These are phyloP conservation scores for Orthonyx spaldingii DNA, from an alignment of 2,113 vertebrate species.

Conservation along the genomic window DNA sequence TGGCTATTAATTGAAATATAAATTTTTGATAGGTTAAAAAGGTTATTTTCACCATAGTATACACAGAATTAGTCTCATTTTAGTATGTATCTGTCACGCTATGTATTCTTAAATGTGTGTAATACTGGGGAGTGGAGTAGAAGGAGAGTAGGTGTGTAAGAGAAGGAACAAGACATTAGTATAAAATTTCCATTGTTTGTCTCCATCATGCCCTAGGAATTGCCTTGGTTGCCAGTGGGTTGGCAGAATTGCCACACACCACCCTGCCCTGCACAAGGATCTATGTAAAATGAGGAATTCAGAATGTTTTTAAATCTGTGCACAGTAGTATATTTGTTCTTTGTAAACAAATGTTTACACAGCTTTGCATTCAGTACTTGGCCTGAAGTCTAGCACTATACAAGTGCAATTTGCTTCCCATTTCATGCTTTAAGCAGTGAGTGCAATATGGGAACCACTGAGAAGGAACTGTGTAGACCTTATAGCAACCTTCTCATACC, in stretches of 20 bases:
- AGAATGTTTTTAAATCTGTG: neutral
- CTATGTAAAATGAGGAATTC: neutral
- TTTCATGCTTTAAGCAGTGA: neutral
- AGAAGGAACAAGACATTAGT: neutral
- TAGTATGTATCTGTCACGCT: neutral
- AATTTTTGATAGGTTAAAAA: neutral
- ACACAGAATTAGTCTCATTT: neutral
- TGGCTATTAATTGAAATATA: neutral
- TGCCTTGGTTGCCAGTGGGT: neutral
- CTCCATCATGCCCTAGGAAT: neutral
- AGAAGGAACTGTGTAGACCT: neutral
- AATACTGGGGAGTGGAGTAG: neutral
- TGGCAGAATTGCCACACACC: neutral
- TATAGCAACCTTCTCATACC: neutral
- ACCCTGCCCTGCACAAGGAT: neutral
- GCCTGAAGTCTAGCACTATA: neutral
- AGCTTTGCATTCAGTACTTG: neutral
- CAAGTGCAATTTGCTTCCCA: neutral
- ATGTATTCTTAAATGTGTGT: neutral
- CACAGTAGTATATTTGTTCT: neutral
- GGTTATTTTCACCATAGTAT: neutral
- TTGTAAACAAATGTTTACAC: neutral
- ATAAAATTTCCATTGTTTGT: neutral
- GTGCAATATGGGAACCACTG: neutral
- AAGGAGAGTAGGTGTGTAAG: neutral